These are phyloP conservation scores for Sphyrna mokarran DNA, from an alignment of 2,113 vertebrate species.

Conservation along the genomic window DNA sequence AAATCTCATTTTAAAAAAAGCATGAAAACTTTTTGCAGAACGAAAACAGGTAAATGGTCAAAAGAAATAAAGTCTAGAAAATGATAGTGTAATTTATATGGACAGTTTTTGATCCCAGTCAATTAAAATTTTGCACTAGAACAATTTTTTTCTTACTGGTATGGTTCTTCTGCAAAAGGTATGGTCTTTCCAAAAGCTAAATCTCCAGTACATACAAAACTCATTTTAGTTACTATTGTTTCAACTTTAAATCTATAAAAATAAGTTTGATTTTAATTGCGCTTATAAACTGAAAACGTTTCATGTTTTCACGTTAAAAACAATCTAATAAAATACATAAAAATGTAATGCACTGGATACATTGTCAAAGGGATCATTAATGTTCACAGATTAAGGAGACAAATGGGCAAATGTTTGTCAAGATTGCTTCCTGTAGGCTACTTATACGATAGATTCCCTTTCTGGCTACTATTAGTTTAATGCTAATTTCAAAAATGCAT, in stretches of 20 bases:
- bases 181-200: conserved; percentile 11
- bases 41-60: neutral
- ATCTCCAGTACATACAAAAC: neutral
- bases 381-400: neutral
- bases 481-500: neutral
- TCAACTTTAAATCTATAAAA: conserved; percentile 3
- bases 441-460: neutral
- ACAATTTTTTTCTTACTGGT: neutral
- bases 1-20: neutral
- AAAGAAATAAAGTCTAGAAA: neutral
- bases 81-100: neutral
- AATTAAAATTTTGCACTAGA: neutral
- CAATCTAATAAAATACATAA: neutral
- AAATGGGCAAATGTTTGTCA: neutral
- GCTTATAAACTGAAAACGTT: neutral
- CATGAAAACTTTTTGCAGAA: neutral
- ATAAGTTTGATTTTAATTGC: neutral
- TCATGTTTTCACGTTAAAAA: neutral
- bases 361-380: neutral
- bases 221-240: conserved; percentile 7
- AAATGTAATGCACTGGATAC: neutral
- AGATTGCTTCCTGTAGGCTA: neutral
- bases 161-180: neutral
- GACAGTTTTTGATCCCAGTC: neutral
- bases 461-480: neutral